Conservation (phyloP, 2,113 vertebrate species). For the Phasianus colchicus region DNA sequence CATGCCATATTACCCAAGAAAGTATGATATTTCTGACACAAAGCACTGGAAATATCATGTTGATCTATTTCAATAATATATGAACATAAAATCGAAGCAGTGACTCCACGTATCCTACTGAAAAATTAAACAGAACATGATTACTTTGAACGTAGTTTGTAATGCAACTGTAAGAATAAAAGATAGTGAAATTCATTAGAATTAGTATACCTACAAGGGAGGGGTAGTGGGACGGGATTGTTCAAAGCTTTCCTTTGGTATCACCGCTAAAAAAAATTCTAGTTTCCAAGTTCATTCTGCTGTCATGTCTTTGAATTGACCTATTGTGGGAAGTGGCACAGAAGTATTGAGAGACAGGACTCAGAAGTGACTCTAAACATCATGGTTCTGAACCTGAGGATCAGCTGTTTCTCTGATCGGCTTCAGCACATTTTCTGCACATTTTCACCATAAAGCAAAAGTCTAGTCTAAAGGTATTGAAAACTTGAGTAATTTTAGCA, state of each 20-base stretch:
- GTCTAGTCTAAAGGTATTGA: neutral
- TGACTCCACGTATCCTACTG: neutral
- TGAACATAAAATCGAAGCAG: constrained; percentile 6
- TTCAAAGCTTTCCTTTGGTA: neutral
- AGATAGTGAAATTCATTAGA: neutral
- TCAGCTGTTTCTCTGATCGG: neutral
- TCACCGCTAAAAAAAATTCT: neutral
- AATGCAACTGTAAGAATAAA: neutral
- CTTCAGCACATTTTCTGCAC: neutral
- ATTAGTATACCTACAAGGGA: neutral
- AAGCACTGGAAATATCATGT: neutral
- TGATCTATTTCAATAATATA: constrained; percentile 3
- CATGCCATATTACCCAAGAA: neutral
- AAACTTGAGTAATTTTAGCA: neutral
- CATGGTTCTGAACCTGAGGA: neutral
- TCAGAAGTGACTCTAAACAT: neutral
- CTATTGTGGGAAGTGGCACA: neutral
- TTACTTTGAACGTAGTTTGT: neutral
- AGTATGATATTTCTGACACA: neutral
- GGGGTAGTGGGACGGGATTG: fast-evolving
- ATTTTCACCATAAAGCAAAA: neutral
- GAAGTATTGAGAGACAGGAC: neutral
- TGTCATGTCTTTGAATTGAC: neutral
- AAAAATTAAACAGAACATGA: constrained; percentile 16
- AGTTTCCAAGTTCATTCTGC: neutral